Conservation (phyloP, 2,113 vertebrate genomes). For the Rynchops niger region DNA sequence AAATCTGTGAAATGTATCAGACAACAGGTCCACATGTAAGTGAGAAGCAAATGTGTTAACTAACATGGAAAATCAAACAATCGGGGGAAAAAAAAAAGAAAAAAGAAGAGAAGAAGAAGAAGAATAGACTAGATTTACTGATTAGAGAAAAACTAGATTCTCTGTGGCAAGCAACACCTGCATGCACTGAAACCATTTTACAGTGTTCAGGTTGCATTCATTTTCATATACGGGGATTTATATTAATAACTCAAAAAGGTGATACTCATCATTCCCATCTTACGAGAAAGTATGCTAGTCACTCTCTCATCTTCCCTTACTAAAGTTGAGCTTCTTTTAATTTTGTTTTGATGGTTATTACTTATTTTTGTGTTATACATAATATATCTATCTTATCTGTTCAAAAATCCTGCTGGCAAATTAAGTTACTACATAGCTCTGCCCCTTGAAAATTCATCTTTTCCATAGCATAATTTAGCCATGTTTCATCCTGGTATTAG, state of each 20-base stretch:
- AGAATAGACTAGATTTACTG: neutral
- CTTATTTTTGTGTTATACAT: neutral
- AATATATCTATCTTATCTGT: neutral
- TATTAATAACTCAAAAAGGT: neutral
- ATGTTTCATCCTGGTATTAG: neutral
- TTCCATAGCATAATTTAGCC: neutral
- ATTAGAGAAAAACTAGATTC: neutral
- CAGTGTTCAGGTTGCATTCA: neutral
- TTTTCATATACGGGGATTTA: neutral
- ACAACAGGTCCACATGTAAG: conserved; percentile 42
- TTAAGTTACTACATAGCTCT: neutral
- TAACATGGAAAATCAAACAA: conserved; percentile 50
- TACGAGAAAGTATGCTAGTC: neutral
- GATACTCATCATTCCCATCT: neutral
- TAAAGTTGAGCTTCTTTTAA: neutral
- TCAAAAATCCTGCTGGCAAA: neutral
- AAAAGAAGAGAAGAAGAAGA: neutral
- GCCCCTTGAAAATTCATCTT: neutral
- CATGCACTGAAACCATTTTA: neutral
- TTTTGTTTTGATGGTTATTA: neutral
- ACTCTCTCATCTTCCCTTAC: neutral
- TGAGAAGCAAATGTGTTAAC: conserved; percentile 53
- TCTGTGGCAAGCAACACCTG: neutral
- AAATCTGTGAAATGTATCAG: conserved; percentile 60
- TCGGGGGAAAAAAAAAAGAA: neutral